Evolutionary conservation across 2,113 vertebrate genomes (phyloP).

Genomic region (Cranoglanis bouderius): DNA sequence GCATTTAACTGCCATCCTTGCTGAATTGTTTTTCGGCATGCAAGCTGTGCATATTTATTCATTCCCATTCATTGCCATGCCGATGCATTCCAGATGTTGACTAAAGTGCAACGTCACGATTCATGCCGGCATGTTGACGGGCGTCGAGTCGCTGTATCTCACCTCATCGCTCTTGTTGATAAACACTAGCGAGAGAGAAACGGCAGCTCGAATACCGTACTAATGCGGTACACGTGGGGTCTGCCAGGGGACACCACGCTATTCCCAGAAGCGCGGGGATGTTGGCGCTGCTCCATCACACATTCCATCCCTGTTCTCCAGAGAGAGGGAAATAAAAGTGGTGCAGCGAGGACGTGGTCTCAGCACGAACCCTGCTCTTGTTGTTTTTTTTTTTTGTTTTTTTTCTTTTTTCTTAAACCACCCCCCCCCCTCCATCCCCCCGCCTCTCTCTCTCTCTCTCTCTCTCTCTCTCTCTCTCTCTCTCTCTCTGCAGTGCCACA

Average conservation of each 20-base stretch:
- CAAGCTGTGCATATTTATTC: background rate
- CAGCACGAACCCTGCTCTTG: constrained; percentile 23
- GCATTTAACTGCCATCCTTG: background rate
- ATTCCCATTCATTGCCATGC: background rate
- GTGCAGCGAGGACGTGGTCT: constrained; percentile 20
- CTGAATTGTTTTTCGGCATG: background rate
- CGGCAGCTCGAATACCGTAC: background rate
- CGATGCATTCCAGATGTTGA: constrained; percentile 5
- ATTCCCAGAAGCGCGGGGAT: constrained; percentile 6
- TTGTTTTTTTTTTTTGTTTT: background rate
- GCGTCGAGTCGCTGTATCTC: background rate
- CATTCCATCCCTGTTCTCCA: constrained; percentile 27
- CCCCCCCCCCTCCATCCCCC: background rate
- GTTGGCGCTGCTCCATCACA: background rate
- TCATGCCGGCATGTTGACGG: background rate
- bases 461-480: background rate
- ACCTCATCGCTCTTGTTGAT: background rate
- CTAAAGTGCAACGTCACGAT: background rate
- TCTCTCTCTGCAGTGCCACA: constrained; percentile 37
- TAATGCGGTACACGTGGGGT: background rate
- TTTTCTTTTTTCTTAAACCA: no score
- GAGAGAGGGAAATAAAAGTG: constrained; percentile 8
- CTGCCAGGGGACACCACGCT: background rate
- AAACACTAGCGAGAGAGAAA: no score
- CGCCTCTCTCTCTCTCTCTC: constrained; percentile 8